A percentile compares a stretch with the other conserved stretches of the same genome.
Evolutionary conservation across 2,888 invertebrate genomes (phyloP).

Genomic region (Eupelmus urozonus): DNA sequence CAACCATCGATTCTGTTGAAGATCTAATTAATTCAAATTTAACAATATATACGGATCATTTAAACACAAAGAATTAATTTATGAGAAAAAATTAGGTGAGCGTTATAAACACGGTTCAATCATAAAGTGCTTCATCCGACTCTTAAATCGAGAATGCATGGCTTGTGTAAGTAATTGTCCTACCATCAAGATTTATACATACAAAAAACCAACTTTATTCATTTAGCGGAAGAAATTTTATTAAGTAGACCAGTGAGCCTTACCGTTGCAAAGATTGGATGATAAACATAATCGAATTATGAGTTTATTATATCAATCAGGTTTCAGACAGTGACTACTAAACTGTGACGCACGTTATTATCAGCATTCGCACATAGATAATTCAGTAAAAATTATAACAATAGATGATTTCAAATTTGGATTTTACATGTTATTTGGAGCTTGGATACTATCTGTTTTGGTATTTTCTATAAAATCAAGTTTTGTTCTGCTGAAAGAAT

Average conservation of each 20-base stretch:
- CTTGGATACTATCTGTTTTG: no score
- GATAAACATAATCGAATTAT: background rate
- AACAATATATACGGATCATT: background rate
- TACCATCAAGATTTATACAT: background rate
- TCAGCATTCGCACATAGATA: background rate
- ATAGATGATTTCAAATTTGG: background rate
- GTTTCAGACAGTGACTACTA: background rate
- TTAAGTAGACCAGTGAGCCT: background rate
- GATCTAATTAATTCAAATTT: conserved; percentile 4
- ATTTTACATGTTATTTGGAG: background rate
- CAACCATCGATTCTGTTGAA: background rate
- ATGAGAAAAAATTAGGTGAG: background rate
- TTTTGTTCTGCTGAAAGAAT: no score
- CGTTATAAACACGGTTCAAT: background rate
- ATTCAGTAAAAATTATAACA: background rate
- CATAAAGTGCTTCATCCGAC: background rate
- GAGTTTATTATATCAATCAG: background rate
- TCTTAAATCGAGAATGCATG: background rate
- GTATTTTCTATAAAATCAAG: no score
- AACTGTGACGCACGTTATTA: background rate
- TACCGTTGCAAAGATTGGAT: background rate
- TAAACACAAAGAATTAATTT: background rate
- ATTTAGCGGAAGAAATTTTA: background rate
- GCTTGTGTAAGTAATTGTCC: background rate
- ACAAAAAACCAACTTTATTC: background rate